Percentiles rank a stretch among this genome's conserved stretches.
Conservation (phyloP, 2,888 invertebrate genomes). For the Pseudococcus viburni region DNA sequence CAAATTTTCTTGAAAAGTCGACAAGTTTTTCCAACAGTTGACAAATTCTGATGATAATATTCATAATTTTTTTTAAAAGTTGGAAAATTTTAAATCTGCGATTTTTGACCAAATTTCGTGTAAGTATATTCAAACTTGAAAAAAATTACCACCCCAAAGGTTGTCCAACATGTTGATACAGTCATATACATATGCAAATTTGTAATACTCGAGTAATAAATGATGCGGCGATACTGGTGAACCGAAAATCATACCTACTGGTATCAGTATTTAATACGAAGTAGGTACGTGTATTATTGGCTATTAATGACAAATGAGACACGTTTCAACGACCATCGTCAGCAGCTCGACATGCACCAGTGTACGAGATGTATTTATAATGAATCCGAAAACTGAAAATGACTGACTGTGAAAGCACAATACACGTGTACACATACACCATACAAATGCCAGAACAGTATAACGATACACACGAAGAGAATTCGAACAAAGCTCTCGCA, state of each 20-base stretch:
- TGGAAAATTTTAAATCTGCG: too few species aligned
- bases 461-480: background rate
- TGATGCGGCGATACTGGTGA: background rate
- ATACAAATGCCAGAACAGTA: background rate
- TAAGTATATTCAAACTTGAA: too few species aligned
- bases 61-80: too few species aligned
- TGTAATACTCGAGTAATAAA: background rate
- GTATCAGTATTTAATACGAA: background rate
- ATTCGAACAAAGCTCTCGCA: slow-evolving; percentile 2
- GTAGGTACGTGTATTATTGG: background rate
- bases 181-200: background rate
- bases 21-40: too few species aligned
- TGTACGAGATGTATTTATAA: background rate
- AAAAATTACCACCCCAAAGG: background rate
- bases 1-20: too few species aligned
- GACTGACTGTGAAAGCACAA: background rate
- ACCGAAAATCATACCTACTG: background rate
- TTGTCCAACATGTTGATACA: background rate
- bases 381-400: background rate
- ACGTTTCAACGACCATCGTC: background rate
- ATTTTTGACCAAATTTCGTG: too few species aligned
- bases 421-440: background rate
- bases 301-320: slow-evolving; percentile 3
- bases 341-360: background rate
- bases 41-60: too few species aligned